Evolutionary conservation across 2,113 vertebrate species (phyloP), one percentile per base, ranked within the genome.

Genomic region (Meles meles): DNA sequence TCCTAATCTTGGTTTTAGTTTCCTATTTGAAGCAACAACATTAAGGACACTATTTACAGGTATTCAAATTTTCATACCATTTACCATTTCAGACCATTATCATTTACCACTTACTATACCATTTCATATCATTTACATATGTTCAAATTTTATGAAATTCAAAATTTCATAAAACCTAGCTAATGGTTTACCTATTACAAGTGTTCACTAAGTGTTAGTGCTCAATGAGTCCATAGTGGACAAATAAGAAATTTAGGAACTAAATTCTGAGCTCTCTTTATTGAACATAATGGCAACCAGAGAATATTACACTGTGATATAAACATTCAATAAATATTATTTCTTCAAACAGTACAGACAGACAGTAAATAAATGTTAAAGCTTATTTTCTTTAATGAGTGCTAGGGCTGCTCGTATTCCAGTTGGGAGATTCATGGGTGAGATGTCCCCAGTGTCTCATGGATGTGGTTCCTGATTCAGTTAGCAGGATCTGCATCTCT

Each of bases 1-100:
- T 77, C 21, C 23, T 95, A 89, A 93, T 55, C 23, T 91, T 92
- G 12, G 11, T 69, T 93, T 97, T 87, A 82, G 55, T 94, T 12
- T 88, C 17, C 10, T 44, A 79, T n/a, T 79, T 93, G 77, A 85
- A 71, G n/a, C 61, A 88, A 29, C 31, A 89, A 11, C 7, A 79
- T 76, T 37, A 95, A 92, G 18, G 8, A 76, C 2, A 61, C 7
- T 15, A 71, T 72, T 49, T 61, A 57, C 1, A 74, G 29, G 39
- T 80, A 82, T 59, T 85, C 31, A 55, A 72, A 92, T 18, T 86
- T 47, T 61, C 67, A 59, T 59, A 25, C 57, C 57, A 59, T 59
- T 59, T 59, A 61, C 59, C 59, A 61, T 61, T 59, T 59, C 57
- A 59, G 23, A 59, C 57, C 57, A 59, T 59, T 27, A 61, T 25